Percentiles rank a stretch among this genome's conserved stretches.
These are phyloP conservation scores for Perithous albicinctus DNA, from an alignment of 2,888 invertebrate species.

Conservation along the genomic window DNA sequence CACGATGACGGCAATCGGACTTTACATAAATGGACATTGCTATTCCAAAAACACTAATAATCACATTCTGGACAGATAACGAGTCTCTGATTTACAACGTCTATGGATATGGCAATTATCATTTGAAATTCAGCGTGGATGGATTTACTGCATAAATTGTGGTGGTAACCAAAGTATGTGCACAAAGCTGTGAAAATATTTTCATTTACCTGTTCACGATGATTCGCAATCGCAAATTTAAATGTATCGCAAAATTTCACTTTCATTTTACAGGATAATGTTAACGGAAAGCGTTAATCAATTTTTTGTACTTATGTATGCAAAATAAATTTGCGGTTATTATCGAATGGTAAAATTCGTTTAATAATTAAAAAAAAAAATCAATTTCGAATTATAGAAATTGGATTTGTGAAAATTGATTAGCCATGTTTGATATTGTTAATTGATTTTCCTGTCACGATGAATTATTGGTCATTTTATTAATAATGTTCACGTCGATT, in stretches of 20 bases:
- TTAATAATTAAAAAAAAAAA: too few relatives aligned
- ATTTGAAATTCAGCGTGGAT: slow-evolving; percentile 39
- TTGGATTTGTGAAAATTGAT: too few relatives aligned
- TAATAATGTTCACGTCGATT: slow-evolving; percentile 47
- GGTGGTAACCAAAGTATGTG: neutral
- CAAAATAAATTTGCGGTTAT: too few relatives aligned
- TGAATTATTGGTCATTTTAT: too few relatives aligned
- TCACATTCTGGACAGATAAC: slow-evolving; percentile 21
- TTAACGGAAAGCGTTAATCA: too few relatives aligned
- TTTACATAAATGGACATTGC: slow-evolving; percentile 43
- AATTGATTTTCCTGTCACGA: too few relatives aligned
- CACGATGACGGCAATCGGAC: slow-evolving; percentile 30
- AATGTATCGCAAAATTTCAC: too few relatives aligned
- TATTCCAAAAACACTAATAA: slow-evolving; percentile 41
- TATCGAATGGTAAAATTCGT: too few relatives aligned
- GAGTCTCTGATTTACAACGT: slow-evolving; percentile 44
- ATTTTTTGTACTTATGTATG: too few relatives aligned
- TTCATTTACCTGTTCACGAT: neutral
- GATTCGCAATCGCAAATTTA: neutral
- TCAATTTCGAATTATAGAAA: neutral
- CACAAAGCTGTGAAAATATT: slow-evolving; percentile 1
- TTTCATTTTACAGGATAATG: too few relatives aligned
- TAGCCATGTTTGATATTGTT: too few relatives aligned
- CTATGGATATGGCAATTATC: slow-evolving; percentile 32
- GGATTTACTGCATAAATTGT: slow-evolving; percentile 19